Conservation (phyloP, 2,888 invertebrate genomes). For the Anthophora plumipes region DNA sequence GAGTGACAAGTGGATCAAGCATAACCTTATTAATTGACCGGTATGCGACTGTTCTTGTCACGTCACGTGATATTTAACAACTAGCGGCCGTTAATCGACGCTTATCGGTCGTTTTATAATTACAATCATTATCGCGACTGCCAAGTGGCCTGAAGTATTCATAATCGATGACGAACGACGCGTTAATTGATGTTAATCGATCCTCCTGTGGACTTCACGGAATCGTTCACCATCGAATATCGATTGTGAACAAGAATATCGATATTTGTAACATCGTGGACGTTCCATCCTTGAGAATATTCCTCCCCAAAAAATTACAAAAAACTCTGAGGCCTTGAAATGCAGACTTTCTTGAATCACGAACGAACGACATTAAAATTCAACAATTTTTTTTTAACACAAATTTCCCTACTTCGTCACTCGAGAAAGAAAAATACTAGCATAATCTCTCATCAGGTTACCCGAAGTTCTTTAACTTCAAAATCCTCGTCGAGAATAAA, state of each 20-base stretch:
- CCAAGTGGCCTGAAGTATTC: slow-evolving; percentile 12
- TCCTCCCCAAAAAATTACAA: too few species aligned
- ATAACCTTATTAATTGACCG: slow-evolving; percentile 3
- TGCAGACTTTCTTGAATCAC: too few species aligned
- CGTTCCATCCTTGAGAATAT: too few species aligned
- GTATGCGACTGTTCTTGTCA: neutral
- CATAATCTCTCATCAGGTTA: too few species aligned
- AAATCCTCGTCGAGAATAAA: too few species aligned
- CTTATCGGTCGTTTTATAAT: slow-evolving; percentile 38
- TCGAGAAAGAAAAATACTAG: too few species aligned
- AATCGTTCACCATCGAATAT: neutral
- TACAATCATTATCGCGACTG: slow-evolving; percentile 33
- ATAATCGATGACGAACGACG: slow-evolving; percentile 33
- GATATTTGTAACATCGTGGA: neutral
- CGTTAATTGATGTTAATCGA: slow-evolving; percentile 34
- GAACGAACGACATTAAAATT: too few species aligned
- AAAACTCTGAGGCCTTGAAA: too few species aligned
- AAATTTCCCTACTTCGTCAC: too few species aligned
- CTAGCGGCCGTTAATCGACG: slow-evolving; percentile 20
- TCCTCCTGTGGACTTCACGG: neutral
- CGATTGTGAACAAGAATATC: neutral
- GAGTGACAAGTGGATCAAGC: neutral
- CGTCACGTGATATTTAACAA: slow-evolving; percentile 24
- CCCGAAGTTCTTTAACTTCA: too few species aligned
- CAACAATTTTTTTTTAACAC: too few species aligned